Conservation (phyloP, 2,113 vertebrate genomes). For the Pomatorhinus ruficollis region DNA sequence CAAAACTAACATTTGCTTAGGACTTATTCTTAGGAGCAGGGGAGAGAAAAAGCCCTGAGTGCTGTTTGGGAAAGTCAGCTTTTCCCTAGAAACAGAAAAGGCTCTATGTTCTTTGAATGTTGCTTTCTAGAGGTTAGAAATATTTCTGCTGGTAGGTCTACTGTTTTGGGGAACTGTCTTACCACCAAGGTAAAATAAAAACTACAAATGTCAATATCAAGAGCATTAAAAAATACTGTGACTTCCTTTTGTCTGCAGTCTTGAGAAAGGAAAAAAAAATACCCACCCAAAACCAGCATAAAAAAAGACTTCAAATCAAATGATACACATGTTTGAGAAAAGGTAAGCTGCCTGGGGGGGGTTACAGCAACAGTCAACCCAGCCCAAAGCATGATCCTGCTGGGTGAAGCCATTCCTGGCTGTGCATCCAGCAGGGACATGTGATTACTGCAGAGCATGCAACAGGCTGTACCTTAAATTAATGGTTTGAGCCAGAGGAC, state of each 20-base stretch:
- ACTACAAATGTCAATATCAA: not conserved
- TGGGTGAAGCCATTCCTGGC: not conserved
- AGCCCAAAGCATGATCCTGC: not conserved
- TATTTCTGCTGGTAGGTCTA: not conserved
- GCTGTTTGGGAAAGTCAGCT: not conserved
- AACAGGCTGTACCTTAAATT: not conserved
- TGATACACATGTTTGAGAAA: accelerated
- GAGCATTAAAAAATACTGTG: not conserved
- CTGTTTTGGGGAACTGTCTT: not conserved
- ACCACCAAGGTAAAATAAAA: not conserved
- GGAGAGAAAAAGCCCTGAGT: not conserved
- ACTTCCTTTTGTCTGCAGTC: not conserved
- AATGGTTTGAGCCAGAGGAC: not conserved
- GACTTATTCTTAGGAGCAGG: not conserved
- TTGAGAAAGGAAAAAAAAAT: not conserved
- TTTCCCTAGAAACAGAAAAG: not conserved
- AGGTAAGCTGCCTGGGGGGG: too few species aligned
- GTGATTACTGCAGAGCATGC: not conserved
- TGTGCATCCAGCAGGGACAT: accelerated
- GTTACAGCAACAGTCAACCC: not conserved
- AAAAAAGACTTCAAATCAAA: not conserved
- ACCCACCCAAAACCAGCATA: too few species aligned
- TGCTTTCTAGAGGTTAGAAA: not conserved
- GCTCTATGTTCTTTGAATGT: not conserved
- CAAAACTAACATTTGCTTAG: not conserved